Evolutionary conservation across 2,797 vertebrate species (phyloP).

Genomic region (Chloroceryle amazona): DNA sequence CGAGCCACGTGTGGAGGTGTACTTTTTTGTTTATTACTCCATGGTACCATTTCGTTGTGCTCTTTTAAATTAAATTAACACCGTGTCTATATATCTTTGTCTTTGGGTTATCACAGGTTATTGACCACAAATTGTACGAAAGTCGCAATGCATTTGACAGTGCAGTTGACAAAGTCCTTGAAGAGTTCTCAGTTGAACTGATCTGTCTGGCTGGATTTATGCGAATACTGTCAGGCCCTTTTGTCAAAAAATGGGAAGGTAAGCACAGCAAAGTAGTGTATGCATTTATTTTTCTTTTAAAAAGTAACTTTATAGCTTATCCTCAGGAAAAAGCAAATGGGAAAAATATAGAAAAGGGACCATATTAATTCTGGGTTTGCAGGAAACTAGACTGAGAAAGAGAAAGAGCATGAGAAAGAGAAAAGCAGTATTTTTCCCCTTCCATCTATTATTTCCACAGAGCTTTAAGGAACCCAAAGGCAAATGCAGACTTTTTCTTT

Average conservation of each 20-base stretch:
- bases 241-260: constrained; percentile 96
- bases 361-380: background rate
- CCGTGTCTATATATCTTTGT: accelerated
- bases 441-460: background rate
- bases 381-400: background rate
- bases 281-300: background rate
- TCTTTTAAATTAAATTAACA: background rate
- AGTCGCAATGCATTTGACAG: constrained; percentile 90
- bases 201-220: constrained; percentile 97
- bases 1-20: background rate
- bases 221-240: constrained; percentile 92
- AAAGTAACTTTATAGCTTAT: background rate
- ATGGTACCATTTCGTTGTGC: background rate
- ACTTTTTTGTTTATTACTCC: background rate
- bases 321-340: background rate
- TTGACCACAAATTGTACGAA: constrained; percentile 92
- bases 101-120: constrained; percentile 82
- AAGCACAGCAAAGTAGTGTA: background rate
- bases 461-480: background rate
- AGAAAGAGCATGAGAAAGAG: too few relatives aligned
- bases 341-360: background rate
- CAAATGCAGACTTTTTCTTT: background rate
- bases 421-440: background rate
- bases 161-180: constrained; percentile 88
- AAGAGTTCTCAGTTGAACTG: constrained; percentile 89